phyloP scores from a whole-genome alignment of 2,888 invertebrate genomes.

The Conchocele bisecta region DNA sequence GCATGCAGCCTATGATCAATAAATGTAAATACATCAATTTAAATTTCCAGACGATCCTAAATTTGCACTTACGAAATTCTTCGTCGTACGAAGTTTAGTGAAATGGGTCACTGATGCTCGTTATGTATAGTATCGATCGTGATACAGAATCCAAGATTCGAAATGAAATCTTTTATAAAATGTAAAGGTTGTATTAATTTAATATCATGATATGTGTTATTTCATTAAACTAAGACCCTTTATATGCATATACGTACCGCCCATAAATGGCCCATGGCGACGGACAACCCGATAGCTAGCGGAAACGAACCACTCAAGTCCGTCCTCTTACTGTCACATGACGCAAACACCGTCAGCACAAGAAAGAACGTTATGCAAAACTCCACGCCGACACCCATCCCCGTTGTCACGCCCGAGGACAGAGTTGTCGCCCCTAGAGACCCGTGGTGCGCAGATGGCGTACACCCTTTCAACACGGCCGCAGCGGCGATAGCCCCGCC shows the following conservation, averaged over 20 bases:
- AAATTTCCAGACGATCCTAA: too few species aligned
- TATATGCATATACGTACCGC: slow-evolving; percentile 87
- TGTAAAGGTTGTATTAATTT: too few species aligned
- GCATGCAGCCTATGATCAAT: too few species aligned
- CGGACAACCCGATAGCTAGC: slow-evolving; percentile 93
- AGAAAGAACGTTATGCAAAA: slow-evolving; percentile 93
- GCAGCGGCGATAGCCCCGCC: slow-evolving; percentile 97
- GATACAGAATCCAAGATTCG: too few species aligned
- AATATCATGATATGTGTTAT: too few species aligned
- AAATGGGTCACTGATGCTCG: too few species aligned
- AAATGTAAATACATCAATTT: too few species aligned
- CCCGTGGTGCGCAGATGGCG: slow-evolving; percentile 87
- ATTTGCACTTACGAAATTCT: too few species aligned
- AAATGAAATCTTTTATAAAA: too few species aligned
- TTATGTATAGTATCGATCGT: too few species aligned
- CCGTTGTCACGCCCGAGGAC: slow-evolving; percentile 81
- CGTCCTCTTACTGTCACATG: slow-evolving; percentile 90
- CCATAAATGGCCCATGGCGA: slow-evolving; percentile 92
- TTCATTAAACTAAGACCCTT: too few species aligned
- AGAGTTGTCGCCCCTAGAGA: slow-evolving; percentile 90
- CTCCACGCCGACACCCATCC: slow-evolving; percentile 92
- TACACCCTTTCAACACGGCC: slow-evolving; percentile 88
- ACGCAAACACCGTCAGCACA: slow-evolving; percentile 91
- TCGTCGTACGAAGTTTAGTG: too few species aligned
- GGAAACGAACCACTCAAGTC: slow-evolving; percentile 91